Conservation (phyloP, 2,888 invertebrate species). For the Pachliopta kotzebuea region DNA sequence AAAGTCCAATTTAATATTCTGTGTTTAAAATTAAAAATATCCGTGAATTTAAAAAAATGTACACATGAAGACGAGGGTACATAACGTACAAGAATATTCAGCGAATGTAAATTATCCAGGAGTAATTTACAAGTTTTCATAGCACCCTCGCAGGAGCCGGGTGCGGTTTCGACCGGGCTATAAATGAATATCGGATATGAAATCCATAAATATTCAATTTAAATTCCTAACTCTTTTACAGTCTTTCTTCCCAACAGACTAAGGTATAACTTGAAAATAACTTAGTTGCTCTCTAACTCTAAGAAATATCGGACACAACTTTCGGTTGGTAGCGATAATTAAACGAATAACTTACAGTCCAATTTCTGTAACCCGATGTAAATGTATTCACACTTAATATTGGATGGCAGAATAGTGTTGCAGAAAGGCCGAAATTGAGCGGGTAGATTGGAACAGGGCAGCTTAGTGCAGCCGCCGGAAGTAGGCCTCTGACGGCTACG, state of each 20-base stretch:
- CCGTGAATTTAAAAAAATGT: too few relatives aligned
- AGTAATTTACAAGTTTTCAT: conserved; percentile 52
- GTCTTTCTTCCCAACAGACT: conserved; percentile 62
- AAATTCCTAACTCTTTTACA: conserved; percentile 67
- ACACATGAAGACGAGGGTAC: neutral
- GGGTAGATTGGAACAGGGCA: conserved; percentile 68
- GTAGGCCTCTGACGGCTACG: conserved; percentile 75
- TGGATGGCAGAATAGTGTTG: conserved; percentile 56
- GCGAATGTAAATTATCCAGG: conserved; percentile 34
- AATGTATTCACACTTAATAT: conserved; percentile 46
- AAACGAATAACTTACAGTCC: conserved; percentile 3
- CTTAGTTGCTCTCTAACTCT: conserved; percentile 36
- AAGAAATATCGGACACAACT: conserved; percentile 6
- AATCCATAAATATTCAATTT: conserved; percentile 71
- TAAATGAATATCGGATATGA: conserved; percentile 67
- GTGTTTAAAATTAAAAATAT: neutral
- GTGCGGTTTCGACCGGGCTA: conserved; percentile 51
- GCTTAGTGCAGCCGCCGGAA: conserved; percentile 79
- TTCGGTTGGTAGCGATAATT: conserved; percentile 7
- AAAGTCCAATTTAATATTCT: neutral
- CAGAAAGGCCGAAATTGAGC: conserved; percentile 74
- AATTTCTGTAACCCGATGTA: conserved; percentile 38
- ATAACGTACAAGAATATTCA: conserved; percentile 28
- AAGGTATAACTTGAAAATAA: conserved; percentile 62
- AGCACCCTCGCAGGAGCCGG: conserved; percentile 45